Base-by-base conservation (phyloP, 2,797 vertebrate species). In the Cyprinodon diabolis region DNA sequence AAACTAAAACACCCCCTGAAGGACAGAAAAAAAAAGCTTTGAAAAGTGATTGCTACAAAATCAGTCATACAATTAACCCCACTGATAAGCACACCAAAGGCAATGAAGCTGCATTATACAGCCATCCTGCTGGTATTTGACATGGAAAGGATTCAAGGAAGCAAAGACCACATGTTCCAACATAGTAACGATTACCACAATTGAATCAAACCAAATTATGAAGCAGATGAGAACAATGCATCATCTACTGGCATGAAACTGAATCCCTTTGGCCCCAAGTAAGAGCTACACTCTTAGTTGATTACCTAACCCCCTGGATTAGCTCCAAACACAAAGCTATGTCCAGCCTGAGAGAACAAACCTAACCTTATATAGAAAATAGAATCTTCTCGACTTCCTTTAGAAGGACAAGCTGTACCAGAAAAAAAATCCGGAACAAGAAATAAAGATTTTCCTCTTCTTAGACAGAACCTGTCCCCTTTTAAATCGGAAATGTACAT, bases 361-460 rank as follows among this genome's bases (percentile, higher is more conserved):
- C 75, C 76, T n/a, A 52, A 68, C 90, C 92, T 86, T 91, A 87
- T 90, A 90, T 89, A 91, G 90, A 92, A 78, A 88, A 55, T 80
- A 65, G 58, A 68, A 14, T 71, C 68, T 74, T 75, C 75, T 30
- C 72, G 35, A 67, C 80, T 74, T 76, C 45, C 17, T 35, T 55
- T 55, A 69, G 79, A 75, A 14, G 5, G 51, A 85, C 37, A 65
- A 10, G 56, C 79, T 67, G 71, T 4, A 52, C 52, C 48, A 76
- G 69, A 66, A 76, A 79, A 67, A 77, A 66, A 62, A 23, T 37
- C n/a, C 35, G 65, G 65, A 83, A 78, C 68, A 13, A 71, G 23
- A 81, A 15, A 60, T 68, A 47, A 15, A 66, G 4, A 49, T 77
- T 84, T 76, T 68, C n/a, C 56, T 63, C 17, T 68, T 40, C 17